Percentiles rank a stretch among this genome's conserved stretches.
phyloP scores from a whole-genome alignment of 1,140 invertebrate species.

The Vanessa tameamea region DNA sequence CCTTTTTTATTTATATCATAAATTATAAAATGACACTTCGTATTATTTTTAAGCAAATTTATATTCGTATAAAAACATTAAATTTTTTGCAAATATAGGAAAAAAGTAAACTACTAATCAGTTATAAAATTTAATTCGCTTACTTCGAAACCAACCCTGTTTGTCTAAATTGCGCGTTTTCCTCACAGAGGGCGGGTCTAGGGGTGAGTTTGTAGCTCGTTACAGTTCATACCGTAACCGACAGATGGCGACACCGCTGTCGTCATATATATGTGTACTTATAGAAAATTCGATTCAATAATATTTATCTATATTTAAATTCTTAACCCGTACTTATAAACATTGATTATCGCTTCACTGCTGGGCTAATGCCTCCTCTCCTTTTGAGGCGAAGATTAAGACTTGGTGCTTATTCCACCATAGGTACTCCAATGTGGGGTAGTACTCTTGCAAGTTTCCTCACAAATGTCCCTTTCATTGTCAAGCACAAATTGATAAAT shows the following conservation, averaged over 20 bases:
- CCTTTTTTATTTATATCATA: not conserved
- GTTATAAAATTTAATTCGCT: not conserved
- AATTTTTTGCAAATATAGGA: not conserved
- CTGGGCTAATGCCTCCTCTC: too few relatives aligned
- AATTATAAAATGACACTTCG: not conserved
- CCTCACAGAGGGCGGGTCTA: conserved; percentile 34
- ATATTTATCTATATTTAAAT: not conserved
- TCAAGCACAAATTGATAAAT: too few relatives aligned
- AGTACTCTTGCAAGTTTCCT: too few relatives aligned
- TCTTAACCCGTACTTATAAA: not conserved
- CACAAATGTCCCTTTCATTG: too few relatives aligned
- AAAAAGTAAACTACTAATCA: not conserved
- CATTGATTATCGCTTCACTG: too few relatives aligned
- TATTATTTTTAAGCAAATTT: not conserved
- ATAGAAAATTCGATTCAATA: not conserved
- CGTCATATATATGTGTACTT: not conserved
- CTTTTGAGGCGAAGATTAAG: too few relatives aligned
- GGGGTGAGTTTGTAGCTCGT: conserved; percentile 9
- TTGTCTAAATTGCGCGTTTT: conserved; percentile 25
- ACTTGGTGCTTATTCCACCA: too few relatives aligned
- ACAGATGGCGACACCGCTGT: conserved; percentile 32
- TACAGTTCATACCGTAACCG: conserved; percentile 27
- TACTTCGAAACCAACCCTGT: conserved; percentile 31
- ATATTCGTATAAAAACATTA: not conserved
- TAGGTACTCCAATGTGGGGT: too few relatives aligned